Base-by-base conservation (phyloP, 2,113 vertebrate species). In the Dissostichus mawsoni region DNA sequence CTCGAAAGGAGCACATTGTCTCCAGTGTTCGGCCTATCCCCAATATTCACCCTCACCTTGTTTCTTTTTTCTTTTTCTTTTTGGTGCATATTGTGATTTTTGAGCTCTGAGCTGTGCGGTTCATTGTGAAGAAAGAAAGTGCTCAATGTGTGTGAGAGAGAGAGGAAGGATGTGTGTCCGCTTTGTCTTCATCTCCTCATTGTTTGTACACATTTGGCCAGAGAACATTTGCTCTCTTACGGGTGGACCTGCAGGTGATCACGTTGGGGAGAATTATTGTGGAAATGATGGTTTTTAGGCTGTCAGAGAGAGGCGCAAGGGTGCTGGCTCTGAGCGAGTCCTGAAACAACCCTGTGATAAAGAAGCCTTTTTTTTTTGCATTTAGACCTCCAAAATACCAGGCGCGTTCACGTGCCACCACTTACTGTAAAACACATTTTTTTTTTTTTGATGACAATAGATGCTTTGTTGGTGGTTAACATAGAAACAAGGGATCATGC, bases 171-270 rank as follows among this genome's bases (percentile, higher is more conserved):
- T 53, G 83, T 80, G 82, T 83, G 69, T 88, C 84, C 84, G 93
- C 95, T 95, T 95, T 95, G 95, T 95, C 93, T 93, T 52, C 92
- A 80, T 90, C 85, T 87, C 88, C 80, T 93, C 90, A 94, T 95
- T 95, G 93, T 95, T 93, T 93, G 92, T 90, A 93, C 87, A 92
- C 91, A 93, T 90, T 86, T 85, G 82, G 85, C 74, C 41, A 75
- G 55, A 80, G 84, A 83, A 47, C 75, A 65, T 8, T 44, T 16
- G 25, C 66, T 69, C 70, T 41, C n/a, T 11, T 64, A 1, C 25
- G 58, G 68, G 75, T 68, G 74, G 56, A 81, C 25, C 3, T 76
- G 76, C 74, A 83, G 87, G 83, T 76, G 81, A 79, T 85, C 58
- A 76, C 68, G 45, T 11, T 29, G 50, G 25, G 62, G 14, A 41